Evolutionary conservation across 2,888 invertebrate species (phyloP), one percentile per base, ranked within the genome.

Genomic region (Neoaliturus tenellus): DNA sequence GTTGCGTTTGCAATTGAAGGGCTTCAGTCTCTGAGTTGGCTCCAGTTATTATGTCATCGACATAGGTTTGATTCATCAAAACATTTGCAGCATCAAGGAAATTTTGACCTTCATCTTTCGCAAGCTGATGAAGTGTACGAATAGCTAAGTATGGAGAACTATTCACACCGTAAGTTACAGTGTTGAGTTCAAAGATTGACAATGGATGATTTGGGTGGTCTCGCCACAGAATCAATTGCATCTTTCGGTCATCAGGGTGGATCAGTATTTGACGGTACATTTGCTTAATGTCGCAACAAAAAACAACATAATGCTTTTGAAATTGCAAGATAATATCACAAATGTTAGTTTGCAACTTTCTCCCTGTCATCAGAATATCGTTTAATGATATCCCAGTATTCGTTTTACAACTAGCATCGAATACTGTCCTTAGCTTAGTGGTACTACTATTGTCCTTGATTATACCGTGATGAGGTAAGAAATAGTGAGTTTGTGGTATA

Each of bases 21-120:
- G 73, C 55, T 0, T 28, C 73, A 2, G 51, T 58, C 17, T 25
- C 55, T 10, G 82, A 23, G 33, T 82, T 23, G 6, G 73, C 73
- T 10, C 82, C 82, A 3, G 75, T 6, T 0, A 82, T 48, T 10
- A 55, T 39, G 41, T 75, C 82, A 20, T 73, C 82, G 25, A 82
- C 75, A 39, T 73, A 82, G 17, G 55, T 82, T 12, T 82, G 73
- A 23, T n/a, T 35, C 17, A 20, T 41, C n/a, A 82, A 12, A 44
- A 55, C 28, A 5, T 20, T 8, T 31, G 73, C 82, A 10, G 82
- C 82, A 12, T 51, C 8, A 33, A 58, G 82, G 31, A 55, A 82
- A 0, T n/a, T n/a, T 1, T 75, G 41, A 48, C 35, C 35, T 33
- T 82, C 82, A 25, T 73, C 82, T 8, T 67, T 23, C 3, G 44